Percentiles rank a stretch among this genome's conserved stretches.
Evolutionary conservation across 2,797 vertebrate genomes (phyloP).

Genomic region (Sandelia bainsii): DNA sequence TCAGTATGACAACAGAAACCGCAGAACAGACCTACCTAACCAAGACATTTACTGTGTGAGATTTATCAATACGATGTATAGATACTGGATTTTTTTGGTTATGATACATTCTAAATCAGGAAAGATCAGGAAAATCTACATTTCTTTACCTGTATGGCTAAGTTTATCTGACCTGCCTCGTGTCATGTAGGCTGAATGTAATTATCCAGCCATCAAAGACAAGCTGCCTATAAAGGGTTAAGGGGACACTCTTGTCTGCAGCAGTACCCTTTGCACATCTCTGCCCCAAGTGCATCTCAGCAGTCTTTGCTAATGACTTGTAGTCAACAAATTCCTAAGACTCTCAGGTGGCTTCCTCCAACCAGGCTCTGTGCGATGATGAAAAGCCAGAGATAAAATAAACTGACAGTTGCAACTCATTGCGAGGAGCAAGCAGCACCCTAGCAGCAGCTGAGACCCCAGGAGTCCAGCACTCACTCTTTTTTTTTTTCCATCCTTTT

Average conservation of each 20-base stretch:
- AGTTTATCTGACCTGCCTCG: constrained; percentile 52
- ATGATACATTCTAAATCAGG: constrained; percentile 18
- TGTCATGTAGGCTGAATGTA: constrained; percentile 69
- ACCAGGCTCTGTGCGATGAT: constrained; percentile 95
- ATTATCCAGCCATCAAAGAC: constrained; percentile 77
- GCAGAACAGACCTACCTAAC: constrained; percentile 1
- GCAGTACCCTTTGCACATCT: constrained; percentile 83
- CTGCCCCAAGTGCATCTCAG: constrained; percentile 82
- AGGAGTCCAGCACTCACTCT: constrained; percentile 84
- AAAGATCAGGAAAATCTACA: no score
- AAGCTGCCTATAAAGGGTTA: constrained; percentile 77
- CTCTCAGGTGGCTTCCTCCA: constrained; percentile 97
- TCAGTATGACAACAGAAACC: neutral
- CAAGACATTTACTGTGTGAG: neutral
- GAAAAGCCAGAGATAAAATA: constrained; percentile 99
- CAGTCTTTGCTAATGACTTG: constrained; percentile 95
- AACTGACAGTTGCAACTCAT: constrained; percentile 99
- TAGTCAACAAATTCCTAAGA: constrained; percentile 93
- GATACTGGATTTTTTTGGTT: constrained; percentile 12
- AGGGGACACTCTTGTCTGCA: constrained; percentile 84
- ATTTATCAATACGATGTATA: constrained; percentile 18
- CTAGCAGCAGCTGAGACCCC: constrained; percentile 96
- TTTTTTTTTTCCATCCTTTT: constrained; percentile 68
- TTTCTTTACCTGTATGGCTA: constrained; percentile 53
- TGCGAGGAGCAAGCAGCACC: constrained; percentile 91